Evolutionary conservation across 1,140 invertebrate species (phyloP), one percentile per base, ranked within the genome.

Genomic region (Lasaia peninsularis): DNA sequence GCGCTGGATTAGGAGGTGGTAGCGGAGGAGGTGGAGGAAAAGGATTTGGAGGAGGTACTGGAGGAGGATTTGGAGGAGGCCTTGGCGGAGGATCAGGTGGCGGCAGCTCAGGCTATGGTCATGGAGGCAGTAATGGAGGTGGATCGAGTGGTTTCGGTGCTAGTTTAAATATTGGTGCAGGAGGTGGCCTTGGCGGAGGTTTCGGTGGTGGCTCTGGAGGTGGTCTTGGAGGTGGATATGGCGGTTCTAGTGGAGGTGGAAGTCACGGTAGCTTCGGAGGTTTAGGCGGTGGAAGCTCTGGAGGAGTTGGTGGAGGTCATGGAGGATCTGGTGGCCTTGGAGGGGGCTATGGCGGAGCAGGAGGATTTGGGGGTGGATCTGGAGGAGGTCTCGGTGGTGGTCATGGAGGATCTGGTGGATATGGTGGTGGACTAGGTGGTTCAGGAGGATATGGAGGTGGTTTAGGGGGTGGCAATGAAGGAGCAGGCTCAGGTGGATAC

Each of bases 361-460:
- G 65, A 9, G 67, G 69, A 9, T 12, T n/a, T 16, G 60, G 53
- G 21, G 62, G 66, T 32, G 67, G 65, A 5, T 40, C 60, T n/a
- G 54, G 63, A 21, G 52, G 51, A 12, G 58, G 56, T 18, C 49
- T 57, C 18, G 59, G 57, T 12, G 40, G 50, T 9, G 56, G 54
- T 21, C 53, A 52, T 10, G 48, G 56, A 20, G 21, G 28, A 24
- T 51, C 24, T 2, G 63, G 63, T 21, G 56, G 52, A 54, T 21
- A 21, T 24, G 58, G 63, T 8, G 67, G 66, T 12, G 60, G 62
- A 11, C 35, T 10, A 11, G 65, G 63, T 37, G 68, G 71, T 9
- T 58, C 53, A 6, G 69, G 65, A 8, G 67, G 78, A 35, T 40
- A 72, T 8, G 55, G 40, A 32, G 69, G 69, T 10, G 71, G 67